phyloP scores from a whole-genome alignment of 2,113 vertebrate species.

The Siphamia tubifer region DNA sequence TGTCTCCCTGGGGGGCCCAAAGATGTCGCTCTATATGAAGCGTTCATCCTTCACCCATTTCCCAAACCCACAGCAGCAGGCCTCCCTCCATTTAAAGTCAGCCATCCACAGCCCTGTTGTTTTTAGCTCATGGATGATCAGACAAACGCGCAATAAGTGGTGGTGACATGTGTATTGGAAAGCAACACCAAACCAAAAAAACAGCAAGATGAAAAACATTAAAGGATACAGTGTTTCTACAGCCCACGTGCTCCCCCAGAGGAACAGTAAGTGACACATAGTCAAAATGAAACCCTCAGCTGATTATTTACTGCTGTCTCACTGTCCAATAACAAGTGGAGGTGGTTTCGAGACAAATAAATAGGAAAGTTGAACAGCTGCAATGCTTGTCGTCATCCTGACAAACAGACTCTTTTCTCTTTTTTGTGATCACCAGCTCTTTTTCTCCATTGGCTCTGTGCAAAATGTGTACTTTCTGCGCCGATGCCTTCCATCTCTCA shows the following conservation, averaged over 20 bases:
- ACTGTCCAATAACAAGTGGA: slow-evolving; percentile 24
- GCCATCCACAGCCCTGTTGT: slow-evolving; percentile 38
- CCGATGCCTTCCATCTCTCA: slow-evolving; percentile 23
- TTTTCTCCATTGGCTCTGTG: too few relatives aligned
- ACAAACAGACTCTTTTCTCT: too few relatives aligned
- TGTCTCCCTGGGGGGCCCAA: slow-evolving; percentile 9
- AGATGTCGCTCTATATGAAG: slow-evolving; percentile 68
- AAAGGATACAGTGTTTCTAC: slow-evolving; percentile 41
- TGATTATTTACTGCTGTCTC: slow-evolving; percentile 31
- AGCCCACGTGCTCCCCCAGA: not conserved
- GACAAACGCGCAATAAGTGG: slow-evolving; percentile 37
- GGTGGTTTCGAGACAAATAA: slow-evolving; percentile 25
- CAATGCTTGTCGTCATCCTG: slow-evolving; percentile 43
- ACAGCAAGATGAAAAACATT: slow-evolving; percentile 42
- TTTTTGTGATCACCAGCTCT: too few relatives aligned
- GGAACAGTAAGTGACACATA: not conserved
- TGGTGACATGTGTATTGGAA: slow-evolving; percentile 66
- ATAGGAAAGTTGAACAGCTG: slow-evolving; percentile 11
- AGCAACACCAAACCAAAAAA: slow-evolving; percentile 31
- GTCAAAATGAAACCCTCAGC: not conserved
- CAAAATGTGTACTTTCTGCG: too few relatives aligned
- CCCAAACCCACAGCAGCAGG: slow-evolving; percentile 53
- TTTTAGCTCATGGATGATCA: slow-evolving; percentile 67
- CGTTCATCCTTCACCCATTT: slow-evolving; percentile 70
- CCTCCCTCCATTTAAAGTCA: slow-evolving; percentile 30